Conservation (phyloP, 1,140 invertebrate species). For the Heterodera schachtii region DNA sequence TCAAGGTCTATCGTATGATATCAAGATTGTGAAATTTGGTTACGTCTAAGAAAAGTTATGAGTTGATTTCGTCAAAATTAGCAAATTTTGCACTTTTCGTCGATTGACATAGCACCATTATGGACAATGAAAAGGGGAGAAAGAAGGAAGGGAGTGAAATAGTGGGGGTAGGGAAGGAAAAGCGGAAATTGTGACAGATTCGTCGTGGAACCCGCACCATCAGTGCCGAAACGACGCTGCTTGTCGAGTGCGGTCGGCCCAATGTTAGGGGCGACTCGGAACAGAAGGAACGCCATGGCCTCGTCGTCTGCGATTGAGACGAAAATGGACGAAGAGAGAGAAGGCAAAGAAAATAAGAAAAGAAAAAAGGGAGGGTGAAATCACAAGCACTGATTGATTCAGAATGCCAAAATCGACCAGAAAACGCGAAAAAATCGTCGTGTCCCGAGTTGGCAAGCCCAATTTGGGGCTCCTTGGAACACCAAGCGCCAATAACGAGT, state of each 20-base stretch:
- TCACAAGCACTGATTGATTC: background rate
- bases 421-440: constrained; percentile 6
- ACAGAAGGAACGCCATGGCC: constrained; percentile 35
- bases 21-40: no score
- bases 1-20: no score
- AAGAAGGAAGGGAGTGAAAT: no score
- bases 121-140: background rate
- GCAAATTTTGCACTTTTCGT: no score
- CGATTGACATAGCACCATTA: no score
- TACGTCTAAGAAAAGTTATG: no score
- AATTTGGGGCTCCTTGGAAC: constrained; percentile 33
- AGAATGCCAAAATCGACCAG: background rate
- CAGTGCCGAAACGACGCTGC: constrained; percentile 4
- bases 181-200: constrained; percentile 21
- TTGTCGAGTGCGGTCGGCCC: constrained; percentile 2
- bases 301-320: constrained; percentile 5
- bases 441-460: constrained; percentile 26
- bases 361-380: background rate
- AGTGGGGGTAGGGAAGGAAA: no score
- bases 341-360: background rate
- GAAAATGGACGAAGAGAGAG: background rate
- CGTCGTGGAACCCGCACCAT: constrained; percentile 32
- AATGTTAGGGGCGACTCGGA: constrained; percentile 1
- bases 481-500: constrained; percentile 50
- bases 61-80: no score